Evolutionary conservation across 1,140 invertebrate genomes (phyloP), one percentile per base, ranked within the genome.

Genomic region (Cryptotermes secundus): DNA sequence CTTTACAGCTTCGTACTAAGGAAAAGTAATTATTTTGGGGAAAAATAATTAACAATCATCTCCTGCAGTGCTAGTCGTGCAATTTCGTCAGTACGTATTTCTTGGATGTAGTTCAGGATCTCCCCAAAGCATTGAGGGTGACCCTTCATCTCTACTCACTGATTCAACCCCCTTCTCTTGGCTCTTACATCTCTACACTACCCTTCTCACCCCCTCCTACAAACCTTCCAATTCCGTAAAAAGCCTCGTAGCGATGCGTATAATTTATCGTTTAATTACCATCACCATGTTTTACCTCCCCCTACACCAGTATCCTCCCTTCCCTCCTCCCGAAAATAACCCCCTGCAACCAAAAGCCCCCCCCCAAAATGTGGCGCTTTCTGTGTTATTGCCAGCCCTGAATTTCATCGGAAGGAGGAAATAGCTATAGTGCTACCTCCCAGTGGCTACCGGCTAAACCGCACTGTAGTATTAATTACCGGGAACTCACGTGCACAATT

Each of bases 261-360:
- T 81, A 81, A 81, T 81, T 38, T 81, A 81, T 81, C 80, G 80
- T 81, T 81, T 81, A 81, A 81, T 81, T 81, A 81, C 80, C 80
- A 81, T 81, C 80, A n/a, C 80, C 80, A 81, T 81, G 80, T 81
- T 81, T 81, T 45, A 81, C 80, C 80, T 35, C 59, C 35, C 80
- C 42, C 35, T 81, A 6, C 80, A 81, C 35, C 7, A 24, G 19
- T 31, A 45, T 45, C 80, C 80, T 35, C 35, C 80, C 34, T 35
- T 38, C 34, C 19, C 24, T 34, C 19, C 34, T 26, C 80, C 35
- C 80, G 9, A 35, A 45, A 35, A 26, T 6, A 35, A 35, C 26
- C 80, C 34, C 80, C 19, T 10, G n/a, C n/a, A n/a, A n/a, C n/a
- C n/a, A n/a, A 24, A 59, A 59, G 38, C n/a, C n/a, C n/a, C 53